Evolutionary conservation across 2,888 invertebrate species (phyloP).

Genomic region (Cheiracanthium punctorium): DNA sequence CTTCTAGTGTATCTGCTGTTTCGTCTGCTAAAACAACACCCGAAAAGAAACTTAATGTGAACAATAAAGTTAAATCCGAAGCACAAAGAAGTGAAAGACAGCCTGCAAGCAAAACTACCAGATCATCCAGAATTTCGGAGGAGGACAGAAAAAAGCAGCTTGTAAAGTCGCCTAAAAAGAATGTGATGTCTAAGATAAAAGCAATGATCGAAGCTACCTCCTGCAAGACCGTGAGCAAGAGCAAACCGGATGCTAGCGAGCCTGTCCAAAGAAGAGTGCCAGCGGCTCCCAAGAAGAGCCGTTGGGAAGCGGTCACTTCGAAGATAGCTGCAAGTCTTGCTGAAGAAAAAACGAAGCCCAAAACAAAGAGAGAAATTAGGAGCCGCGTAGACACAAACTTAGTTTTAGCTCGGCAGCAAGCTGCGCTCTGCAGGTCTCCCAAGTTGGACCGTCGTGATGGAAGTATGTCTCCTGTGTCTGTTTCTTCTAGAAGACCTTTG

Average conservation of each 20-base stretch:
- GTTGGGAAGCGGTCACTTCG: slow-evolving; percentile 90
- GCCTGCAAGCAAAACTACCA: background rate
- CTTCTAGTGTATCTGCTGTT: background rate
- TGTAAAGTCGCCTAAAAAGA: slow-evolving; percentile 84
- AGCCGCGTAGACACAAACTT: slow-evolving; percentile 81
- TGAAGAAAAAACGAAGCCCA: slow-evolving; percentile 82
- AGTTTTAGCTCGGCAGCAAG: slow-evolving; percentile 39
- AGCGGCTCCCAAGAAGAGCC: slow-evolving; percentile 79
- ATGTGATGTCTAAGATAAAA: slow-evolving; percentile 86
- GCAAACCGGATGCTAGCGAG: slow-evolving; percentile 78
- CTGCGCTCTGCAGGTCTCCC: slow-evolving; percentile 38
- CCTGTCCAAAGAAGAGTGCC: background rate
- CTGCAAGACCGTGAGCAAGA: slow-evolving; percentile 74
- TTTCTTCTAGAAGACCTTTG: slow-evolving; percentile 42
- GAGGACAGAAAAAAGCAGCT: slow-evolving; percentile 34
- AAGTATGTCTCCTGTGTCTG: slow-evolving; percentile 52
- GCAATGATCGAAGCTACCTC: slow-evolving; percentile 81
- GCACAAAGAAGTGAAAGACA: background rate
- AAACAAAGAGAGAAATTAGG: slow-evolving; percentile 88
- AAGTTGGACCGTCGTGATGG: slow-evolving; percentile 43
- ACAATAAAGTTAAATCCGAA: background rate
- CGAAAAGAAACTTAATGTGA: slow-evolving; percentile 30
- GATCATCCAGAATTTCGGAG: slow-evolving; percentile 17
- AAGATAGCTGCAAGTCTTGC: slow-evolving; percentile 85
- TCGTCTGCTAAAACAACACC: slow-evolving; percentile 41